These are phyloP conservation scores for Chironomus tentans DNA, from an alignment of 2,888 invertebrate genomes.

Conservation along the genomic window DNA sequence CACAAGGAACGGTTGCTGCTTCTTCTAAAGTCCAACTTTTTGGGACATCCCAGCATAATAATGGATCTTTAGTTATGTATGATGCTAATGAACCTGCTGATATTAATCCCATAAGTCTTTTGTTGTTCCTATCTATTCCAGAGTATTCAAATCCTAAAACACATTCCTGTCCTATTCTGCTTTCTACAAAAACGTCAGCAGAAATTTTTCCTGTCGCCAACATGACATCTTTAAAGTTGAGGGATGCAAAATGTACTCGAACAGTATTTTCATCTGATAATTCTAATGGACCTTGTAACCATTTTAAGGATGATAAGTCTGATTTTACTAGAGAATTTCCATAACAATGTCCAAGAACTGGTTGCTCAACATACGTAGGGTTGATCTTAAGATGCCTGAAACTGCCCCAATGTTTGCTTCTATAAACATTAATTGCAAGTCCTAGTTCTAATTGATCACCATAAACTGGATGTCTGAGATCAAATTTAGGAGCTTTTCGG, in stretches of 20 bases:
- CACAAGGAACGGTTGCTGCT: conserved; percentile 61
- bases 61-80: conserved; percentile 42
- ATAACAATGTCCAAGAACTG: conserved; percentile 53
- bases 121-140: conserved; percentile 46
- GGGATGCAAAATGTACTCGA: conserved; percentile 57
- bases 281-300: conserved; percentile 56
- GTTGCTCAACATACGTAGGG: conserved; percentile 39
- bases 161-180: conserved; percentile 49
- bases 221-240: conserved; percentile 89
- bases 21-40: conserved; percentile 57
- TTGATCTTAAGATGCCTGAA: conserved; percentile 60
- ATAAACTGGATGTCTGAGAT: conserved; percentile 51
- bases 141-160: conserved; percentile 54
- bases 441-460: conserved; percentile 55
- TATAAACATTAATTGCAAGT: conserved; percentile 62
- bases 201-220: conserved; percentile 75
- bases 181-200: conserved; percentile 63
- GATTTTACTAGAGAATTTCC: conserved; percentile 63
- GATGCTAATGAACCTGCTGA: conserved; percentile 10
- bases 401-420: conserved; percentile 57
- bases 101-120: conserved; percentile 47
- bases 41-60: conserved; percentile 55
- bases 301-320: conserved; percentile 67
- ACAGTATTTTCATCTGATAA: conserved; percentile 38
- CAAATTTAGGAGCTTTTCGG: conserved; percentile 50